Base-by-base conservation (phyloP, 2,113 vertebrate genomes). In the Oncorhynchus nerka region DNA sequence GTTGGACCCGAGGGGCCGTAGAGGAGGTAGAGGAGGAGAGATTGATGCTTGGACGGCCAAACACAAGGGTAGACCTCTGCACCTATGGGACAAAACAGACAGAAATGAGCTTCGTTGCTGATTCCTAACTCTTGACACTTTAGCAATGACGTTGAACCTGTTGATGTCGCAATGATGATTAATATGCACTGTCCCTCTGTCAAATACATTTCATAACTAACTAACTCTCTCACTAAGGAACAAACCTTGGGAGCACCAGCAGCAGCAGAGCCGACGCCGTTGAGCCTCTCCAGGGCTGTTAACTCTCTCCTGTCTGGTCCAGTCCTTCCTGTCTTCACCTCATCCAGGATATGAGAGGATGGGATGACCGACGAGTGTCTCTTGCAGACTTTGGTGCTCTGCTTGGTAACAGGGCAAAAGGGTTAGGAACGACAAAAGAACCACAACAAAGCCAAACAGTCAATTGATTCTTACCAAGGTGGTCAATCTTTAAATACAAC, bases 311-410 rank as follows among this genome's bases (percentile, higher is more conserved):
- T 34, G 34, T 34, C 34, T 7, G 34, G 34, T 34, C 34, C 34
- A 1, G 34, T 34, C 64, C 55, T 70, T 51, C 77, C 85, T 0
- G 87, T 45, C 39, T 85, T 84, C 28, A 89, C 87, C 74, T 93
- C 91, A 24, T 86, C 74, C 86, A 91, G 73, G 71, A 91, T 83
- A 75, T 90, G 91, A 3, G 91, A 81, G 22, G 91, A 91, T 1
- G 90, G 87, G 78, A 93, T 91, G 6, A 93, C 78, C 3, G 93
- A 92, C 0, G 93, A 93, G 78, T 90, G 85, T 74, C 92, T 84
- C 78, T 93, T 94, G 83, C 80, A 92, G 5, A 85, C 80, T 90
- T 91, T 93, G 71, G 89, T 65, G 62, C 75, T 87, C 92, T 94
- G 87, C 5, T 71, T 32, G 34, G 83, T 32, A 1, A 81, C 57